Percentiles rank a stretch among this genome's conserved stretches.
These are phyloP conservation scores for Hololepta plana DNA, from an alignment of 2,888 invertebrate genomes.

Conservation along the genomic window DNA sequence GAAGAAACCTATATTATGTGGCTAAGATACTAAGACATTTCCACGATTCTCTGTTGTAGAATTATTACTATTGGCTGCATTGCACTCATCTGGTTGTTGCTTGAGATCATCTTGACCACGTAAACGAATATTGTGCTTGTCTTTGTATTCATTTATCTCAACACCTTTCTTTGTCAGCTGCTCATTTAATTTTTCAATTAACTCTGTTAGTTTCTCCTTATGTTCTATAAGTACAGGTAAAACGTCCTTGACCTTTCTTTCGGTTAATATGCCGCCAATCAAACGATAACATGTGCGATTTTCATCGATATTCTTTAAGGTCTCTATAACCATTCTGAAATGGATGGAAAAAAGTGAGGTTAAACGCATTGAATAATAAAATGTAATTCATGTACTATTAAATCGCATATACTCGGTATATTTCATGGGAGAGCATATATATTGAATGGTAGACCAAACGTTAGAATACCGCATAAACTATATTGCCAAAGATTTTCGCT, in stretches of 20 bases:
- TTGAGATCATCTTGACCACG: slow-evolving; percentile 43
- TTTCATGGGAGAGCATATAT: no score
- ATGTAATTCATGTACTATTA: slow-evolving; percentile 6
- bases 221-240: slow-evolving; percentile 68
- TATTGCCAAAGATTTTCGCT: no score
- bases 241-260: slow-evolving; percentile 81
- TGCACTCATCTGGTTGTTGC: no score
- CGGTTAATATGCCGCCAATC: slow-evolving; percentile 86
- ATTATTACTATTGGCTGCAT: slow-evolving; percentile 12
- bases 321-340: slow-evolving; percentile 83
- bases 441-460: no score
- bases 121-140: slow-evolving; percentile 71
- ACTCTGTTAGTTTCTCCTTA: slow-evolving; percentile 58
- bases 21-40: slow-evolving; percentile 26
- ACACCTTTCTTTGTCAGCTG: slow-evolving; percentile 72
- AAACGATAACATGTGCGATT: slow-evolving; percentile 81
- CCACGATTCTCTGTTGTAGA: slow-evolving; percentile 19
- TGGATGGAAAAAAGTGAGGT: slow-evolving; percentile 10
- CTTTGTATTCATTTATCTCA: slow-evolving; percentile 84
- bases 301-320: slow-evolving; percentile 67
- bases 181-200: slow-evolving; percentile 61
- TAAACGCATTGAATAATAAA: slow-evolving; percentile 1
- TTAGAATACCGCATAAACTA: no score
- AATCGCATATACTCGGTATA: no score
- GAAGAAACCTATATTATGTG: no score